Evolutionary conservation across 1,140 invertebrate genomes (phyloP).

Genomic region (Mya arenaria): DNA sequence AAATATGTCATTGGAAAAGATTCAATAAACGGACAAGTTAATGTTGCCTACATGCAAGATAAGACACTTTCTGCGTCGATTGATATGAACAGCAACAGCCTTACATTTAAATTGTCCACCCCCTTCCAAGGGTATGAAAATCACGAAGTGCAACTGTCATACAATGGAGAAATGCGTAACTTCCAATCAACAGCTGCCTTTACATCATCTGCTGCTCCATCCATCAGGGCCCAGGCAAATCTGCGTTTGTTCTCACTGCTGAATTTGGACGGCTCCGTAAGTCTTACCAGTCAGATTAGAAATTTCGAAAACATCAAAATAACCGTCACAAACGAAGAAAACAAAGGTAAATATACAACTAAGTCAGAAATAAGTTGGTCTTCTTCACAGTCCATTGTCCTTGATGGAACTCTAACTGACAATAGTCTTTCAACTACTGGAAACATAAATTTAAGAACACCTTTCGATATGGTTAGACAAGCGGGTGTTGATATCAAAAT

Average conservation of each 20-base stretch:
- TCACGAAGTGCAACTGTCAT: not conserved
- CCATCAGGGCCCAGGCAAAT: slow-evolving; percentile 1
- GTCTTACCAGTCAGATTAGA: slow-evolving; percentile 4
- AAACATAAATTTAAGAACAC: slow-evolving; percentile 59
- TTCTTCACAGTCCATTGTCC: not conserved
- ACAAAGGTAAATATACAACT: not conserved
- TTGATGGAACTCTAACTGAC: not conserved
- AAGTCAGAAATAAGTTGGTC: not conserved
- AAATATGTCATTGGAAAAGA: not conserved
- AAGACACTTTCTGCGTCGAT: slow-evolving; percentile 17
- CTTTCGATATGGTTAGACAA: slow-evolving; percentile 52
- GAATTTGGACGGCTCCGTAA: slow-evolving; percentile 10
- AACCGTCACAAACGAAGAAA: not conserved
- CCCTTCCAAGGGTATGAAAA: slow-evolving; percentile 28
- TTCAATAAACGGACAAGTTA: not conserved
- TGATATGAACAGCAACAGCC: too few species aligned
- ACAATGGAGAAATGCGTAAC: not conserved
- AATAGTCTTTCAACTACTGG: slow-evolving; percentile 50
- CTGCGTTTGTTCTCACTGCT: not conserved
- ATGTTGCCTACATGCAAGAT: slow-evolving; percentile 14
- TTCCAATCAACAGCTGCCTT: slow-evolving; percentile 4
- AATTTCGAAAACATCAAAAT: slow-evolving; percentile 27
- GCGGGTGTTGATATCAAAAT: slow-evolving; percentile 30
- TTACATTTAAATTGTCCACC: too few species aligned
- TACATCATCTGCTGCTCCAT: not conserved